Conservation (phyloP, 2,888 invertebrate species). For the Eulithis testata region DNA sequence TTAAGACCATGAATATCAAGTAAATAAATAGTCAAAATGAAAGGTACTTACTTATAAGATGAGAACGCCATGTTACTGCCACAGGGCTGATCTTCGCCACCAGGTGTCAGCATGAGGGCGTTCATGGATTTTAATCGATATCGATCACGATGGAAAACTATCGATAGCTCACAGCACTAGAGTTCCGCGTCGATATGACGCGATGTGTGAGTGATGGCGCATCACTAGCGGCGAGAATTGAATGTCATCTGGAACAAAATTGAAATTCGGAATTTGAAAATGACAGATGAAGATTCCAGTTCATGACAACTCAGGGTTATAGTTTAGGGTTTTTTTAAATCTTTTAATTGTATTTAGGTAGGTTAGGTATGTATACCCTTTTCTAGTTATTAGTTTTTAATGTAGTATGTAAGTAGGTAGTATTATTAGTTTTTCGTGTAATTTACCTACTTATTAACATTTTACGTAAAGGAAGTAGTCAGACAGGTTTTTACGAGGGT, state of each 20-base stretch:
- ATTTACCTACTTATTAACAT: too few relatives aligned
- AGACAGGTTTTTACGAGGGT: too few relatives aligned
- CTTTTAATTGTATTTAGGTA: too few relatives aligned
- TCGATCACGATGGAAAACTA: slow-evolving; percentile 41
- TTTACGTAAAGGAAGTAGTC: too few relatives aligned
- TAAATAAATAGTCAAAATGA: neutral
- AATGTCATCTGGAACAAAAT: slow-evolving; percentile 59
- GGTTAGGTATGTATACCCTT: too few relatives aligned
- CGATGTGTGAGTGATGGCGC: slow-evolving; percentile 61
- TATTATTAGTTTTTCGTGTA: too few relatives aligned
- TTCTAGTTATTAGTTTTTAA: too few relatives aligned
- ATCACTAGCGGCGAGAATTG: slow-evolving; percentile 60
- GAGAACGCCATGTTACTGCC: slow-evolving; percentile 80
- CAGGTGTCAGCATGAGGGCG: slow-evolving; percentile 80
- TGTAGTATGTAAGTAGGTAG: too few relatives aligned
- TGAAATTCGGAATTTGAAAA: slow-evolving; percentile 20
- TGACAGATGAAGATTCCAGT: neutral
- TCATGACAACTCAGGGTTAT: too few relatives aligned
- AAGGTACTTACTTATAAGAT: slow-evolving; percentile 72
- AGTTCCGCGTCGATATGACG: slow-evolving; percentile 64
- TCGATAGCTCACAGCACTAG: slow-evolving; percentile 66
- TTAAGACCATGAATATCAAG: too few relatives aligned
- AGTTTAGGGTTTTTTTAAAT: too few relatives aligned
- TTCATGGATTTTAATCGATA: slow-evolving; percentile 66
- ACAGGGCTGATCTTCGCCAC: slow-evolving; percentile 77